Evolutionary conservation across 23 tunicate species (phyloP).

Genomic region (Trididemnum miniatum): DNA sequence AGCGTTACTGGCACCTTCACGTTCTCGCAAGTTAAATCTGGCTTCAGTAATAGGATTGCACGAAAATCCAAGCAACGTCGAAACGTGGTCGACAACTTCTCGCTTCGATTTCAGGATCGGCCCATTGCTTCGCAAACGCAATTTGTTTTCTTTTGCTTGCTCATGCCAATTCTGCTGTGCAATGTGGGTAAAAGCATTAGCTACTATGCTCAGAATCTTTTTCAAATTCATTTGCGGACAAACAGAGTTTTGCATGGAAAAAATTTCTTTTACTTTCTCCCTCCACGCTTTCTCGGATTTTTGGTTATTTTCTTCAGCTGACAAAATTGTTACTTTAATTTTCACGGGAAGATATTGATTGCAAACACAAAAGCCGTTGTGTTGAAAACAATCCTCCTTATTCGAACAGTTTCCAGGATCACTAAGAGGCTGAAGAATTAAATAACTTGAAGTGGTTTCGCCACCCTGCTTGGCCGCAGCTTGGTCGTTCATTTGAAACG

Average conservation of each 20-base stretch:
- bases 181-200: not conserved
- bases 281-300: not conserved
- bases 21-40: no score
- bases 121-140: no score
- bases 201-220: not conserved
- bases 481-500: conserved; percentile 6
- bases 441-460: not conserved
- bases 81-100: not conserved
- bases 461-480: not conserved
- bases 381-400: not conserved
- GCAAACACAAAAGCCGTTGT: conserved; percentile 1
- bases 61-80: conserved; percentile 1
- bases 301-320: conserved; percentile 10
- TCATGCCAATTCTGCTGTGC: not conserved
- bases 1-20: not conserved
- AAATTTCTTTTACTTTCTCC: not conserved
- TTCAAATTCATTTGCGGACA: not conserved
- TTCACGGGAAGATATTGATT: not conserved
- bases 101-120: not conserved
- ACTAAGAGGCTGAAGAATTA: not conserved
- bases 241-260: not conserved
- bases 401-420: not conserved
- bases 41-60: not conserved
- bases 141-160: not conserved
- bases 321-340: not conserved